Percentiles rank a stretch among this genome's conserved stretches.
These are phyloP conservation scores for Mythimna vitellina DNA, from an alignment of 2,888 invertebrate genomes.

Conservation along the genomic window DNA sequence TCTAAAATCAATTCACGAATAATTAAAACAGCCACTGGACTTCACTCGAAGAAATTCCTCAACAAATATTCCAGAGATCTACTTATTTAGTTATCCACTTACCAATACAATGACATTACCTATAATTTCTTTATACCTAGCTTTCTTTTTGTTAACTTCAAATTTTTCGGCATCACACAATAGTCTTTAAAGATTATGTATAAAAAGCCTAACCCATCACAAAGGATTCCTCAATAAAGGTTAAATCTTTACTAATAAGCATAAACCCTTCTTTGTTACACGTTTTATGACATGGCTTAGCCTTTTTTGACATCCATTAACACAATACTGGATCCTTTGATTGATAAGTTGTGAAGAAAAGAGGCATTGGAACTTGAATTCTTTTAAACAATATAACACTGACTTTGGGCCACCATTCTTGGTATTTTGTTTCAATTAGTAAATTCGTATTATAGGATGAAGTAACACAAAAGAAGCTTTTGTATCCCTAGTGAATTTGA, in stretches of 20 bases:
- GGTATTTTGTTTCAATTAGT: constrained; percentile 24
- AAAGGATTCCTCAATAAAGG: constrained; percentile 40
- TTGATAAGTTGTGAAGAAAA: neutral
- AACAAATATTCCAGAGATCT: too few species aligned
- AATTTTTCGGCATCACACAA: constrained; percentile 28
- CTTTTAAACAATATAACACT: neutral
- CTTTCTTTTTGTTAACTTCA: neutral
- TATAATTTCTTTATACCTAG: neutral
- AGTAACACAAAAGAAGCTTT: constrained; percentile 41
- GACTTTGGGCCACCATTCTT: constrained; percentile 38
- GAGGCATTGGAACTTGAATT: constrained; percentile 10
- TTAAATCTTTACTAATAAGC: constrained; percentile 40
- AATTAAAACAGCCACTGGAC: too few species aligned
- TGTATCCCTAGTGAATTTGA: constrained; percentile 14
- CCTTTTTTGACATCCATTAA: constrained; percentile 17
- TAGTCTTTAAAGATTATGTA: constrained; percentile 14
- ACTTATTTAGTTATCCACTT: constrained; percentile 19
- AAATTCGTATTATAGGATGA: constrained; percentile 35
- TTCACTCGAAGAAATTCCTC: too few species aligned
- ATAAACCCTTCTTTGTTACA: constrained; percentile 43
- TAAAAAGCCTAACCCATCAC: constrained; percentile 29
- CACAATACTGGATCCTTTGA: neutral
- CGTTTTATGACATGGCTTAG: constrained; percentile 28
- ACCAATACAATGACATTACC: neutral
- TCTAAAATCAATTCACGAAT: too few species aligned